Conservation (phyloP, 2,797 vertebrate species). For the Tokudaia muenninki region DNA sequence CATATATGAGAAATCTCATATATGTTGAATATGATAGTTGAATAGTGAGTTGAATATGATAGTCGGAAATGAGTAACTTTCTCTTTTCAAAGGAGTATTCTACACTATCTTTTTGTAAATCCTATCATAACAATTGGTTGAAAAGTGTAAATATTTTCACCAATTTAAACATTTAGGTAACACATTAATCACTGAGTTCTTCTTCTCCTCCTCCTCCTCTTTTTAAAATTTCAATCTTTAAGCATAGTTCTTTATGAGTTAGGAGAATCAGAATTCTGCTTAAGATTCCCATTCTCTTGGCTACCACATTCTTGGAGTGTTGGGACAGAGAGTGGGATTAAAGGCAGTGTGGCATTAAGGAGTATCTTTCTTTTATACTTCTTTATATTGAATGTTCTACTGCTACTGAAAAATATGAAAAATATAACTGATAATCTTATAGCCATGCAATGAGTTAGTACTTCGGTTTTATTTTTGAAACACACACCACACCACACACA, state of each 20-base stretch:
- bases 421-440: neutral
- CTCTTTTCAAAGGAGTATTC: conserved; percentile 12
- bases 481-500: neutral
- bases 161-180: neutral
- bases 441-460: neutral
- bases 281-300: neutral
- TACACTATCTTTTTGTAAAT: neutral
- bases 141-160: neutral
- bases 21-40: too few relatives aligned
- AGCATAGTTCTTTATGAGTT: neutral
- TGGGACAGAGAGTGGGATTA: neutral
- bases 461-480: neutral
- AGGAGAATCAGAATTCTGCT: neutral
- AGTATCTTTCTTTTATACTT: neutral
- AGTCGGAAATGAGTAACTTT: conserved; percentile 11
- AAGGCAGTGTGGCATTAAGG: neutral
- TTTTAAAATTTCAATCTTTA: neutral
- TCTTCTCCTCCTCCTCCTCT: neutral
- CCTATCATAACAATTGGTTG: neutral
- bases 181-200: too few relatives aligned
- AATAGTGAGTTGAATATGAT: neutral
- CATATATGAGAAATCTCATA: neutral
- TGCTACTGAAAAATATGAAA: neutral
- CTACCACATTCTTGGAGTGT: neutral
- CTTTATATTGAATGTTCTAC: neutral